Evolutionary conservation across 2,113 vertebrate species (phyloP), one percentile per base, ranked within the genome.

Genomic region (Eclectus roratus): DNA sequence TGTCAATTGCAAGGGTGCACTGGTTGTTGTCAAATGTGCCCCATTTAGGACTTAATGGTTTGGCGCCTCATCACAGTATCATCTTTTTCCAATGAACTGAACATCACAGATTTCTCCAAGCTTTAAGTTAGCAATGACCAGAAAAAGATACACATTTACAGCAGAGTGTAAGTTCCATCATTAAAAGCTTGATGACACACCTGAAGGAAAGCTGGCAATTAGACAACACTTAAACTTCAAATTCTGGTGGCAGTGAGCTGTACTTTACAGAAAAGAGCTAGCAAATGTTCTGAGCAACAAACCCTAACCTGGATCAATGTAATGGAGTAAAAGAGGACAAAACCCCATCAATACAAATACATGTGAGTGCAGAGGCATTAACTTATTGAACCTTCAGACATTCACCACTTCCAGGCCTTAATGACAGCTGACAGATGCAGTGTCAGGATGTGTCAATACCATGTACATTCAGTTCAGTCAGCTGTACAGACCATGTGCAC

Each of bases 291-390:
- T 56, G 80, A 69, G 70, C 70, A 46, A 76, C 56, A 79, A 79
- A 80, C 10, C 4, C 69, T 70, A 60, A 77, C 83, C 85, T 73
- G 70, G 90, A 55, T 82, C 66, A 84, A 37, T 66, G 50, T 82
- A 70, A 89, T 25, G 39, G 70, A 93, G 68, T 85, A 88, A 96
- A 74, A 89, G 71, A 94, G 93, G 89, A 87, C 87, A 95, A 85
- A 95, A 73, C 0, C n/a, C 76, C 47, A 13, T 95, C 96, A 80
- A 74, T 83, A 94, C 63, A 43, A 91, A 89, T 5, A 50, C 28
- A 52, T 55, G 37, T 33, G 80, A 94, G 46, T 76, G 87, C 86
- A 89, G 46, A 88, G 46, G 66, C 92, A 83, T 89, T 91, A 88
- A 88, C 37, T 31, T 77, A 72, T 92, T 8, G 8, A 95, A 91